phyloP scores from a whole-genome alignment of 2,113 vertebrate species.

The Burhinus oedicnemus region DNA sequence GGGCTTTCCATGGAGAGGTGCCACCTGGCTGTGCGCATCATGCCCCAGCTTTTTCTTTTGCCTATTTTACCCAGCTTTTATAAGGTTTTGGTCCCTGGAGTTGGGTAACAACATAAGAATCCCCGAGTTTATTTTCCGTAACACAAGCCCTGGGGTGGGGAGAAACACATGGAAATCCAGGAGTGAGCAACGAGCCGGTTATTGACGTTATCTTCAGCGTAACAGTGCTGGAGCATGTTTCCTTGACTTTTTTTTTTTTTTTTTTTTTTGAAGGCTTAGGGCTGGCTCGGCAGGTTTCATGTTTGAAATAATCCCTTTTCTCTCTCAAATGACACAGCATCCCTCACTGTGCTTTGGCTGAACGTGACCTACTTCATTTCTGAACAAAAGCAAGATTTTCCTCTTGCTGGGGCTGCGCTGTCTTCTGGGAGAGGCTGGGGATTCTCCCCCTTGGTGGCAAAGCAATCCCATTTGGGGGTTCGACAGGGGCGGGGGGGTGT shows the following conservation, averaged over 20 bases:
- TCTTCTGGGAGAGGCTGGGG: neutral
- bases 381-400: neutral
- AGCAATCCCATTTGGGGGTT: neutral
- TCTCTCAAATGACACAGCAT: neutral
- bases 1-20: neutral
- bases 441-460: neutral
- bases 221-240: neutral
- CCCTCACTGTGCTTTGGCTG: neutral
- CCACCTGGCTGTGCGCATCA: accelerated
- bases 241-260: neutral
- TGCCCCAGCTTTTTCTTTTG: neutral
- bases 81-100: neutral
- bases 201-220: neutral
- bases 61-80: neutral
- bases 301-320: neutral
- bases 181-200: accelerated
- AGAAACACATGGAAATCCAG: neutral
- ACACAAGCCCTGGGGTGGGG: neutral
- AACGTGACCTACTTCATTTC: neutral
- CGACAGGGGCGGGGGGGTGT: too few species aligned
- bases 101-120: neutral
- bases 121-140: neutral
- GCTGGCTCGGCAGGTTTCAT: neutral
- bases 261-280: neutral
- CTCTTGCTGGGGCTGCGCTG: accelerated